Conservation (phyloP, 2,113 vertebrate species). For the Phylloscopus trochiloides region DNA sequence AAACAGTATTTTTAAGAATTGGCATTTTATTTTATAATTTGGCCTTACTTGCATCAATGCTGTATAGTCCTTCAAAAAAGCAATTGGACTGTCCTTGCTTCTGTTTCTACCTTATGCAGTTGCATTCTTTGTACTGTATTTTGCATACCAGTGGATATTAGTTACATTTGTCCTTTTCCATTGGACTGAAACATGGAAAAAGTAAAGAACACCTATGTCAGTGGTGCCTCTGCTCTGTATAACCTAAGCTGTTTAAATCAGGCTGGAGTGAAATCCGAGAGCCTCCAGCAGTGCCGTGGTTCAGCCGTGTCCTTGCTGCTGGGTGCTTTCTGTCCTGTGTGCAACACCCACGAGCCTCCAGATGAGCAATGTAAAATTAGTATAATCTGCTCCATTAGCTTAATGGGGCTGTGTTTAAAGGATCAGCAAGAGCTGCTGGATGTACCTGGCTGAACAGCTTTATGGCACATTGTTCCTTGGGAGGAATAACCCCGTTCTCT, state of each 20-base stretch:
- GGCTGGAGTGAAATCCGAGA: not conserved
- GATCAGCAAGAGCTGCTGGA: not conserved
- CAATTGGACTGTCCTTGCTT: not conserved
- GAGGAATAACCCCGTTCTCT: not conserved
- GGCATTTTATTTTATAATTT: not conserved
- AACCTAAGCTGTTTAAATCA: not conserved
- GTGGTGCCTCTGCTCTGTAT: not conserved
- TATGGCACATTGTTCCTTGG: not conserved
- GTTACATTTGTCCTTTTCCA: slow-evolving; percentile 30
- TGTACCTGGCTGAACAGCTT: not conserved
- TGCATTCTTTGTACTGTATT: not conserved
- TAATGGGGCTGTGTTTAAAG: not conserved
- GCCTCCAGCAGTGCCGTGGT: not conserved
- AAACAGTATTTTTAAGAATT: not conserved
- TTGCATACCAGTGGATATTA: not conserved
- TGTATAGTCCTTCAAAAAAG: not conserved
- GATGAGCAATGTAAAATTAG: not conserved
- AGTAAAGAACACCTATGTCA: not conserved
- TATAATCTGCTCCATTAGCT: not conserved
- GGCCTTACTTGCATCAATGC: not conserved
- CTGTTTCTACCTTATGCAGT: not conserved
- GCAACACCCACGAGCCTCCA: not conserved
- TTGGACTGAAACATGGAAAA: slow-evolving; percentile 24
- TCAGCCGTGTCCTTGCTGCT: not conserved
- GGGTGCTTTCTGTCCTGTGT: not conserved